Evolutionary conservation across 2,797 vertebrate genomes (phyloP), one percentile per base, ranked within the genome.

Genomic region (Ptychadena robeensis): DNA sequence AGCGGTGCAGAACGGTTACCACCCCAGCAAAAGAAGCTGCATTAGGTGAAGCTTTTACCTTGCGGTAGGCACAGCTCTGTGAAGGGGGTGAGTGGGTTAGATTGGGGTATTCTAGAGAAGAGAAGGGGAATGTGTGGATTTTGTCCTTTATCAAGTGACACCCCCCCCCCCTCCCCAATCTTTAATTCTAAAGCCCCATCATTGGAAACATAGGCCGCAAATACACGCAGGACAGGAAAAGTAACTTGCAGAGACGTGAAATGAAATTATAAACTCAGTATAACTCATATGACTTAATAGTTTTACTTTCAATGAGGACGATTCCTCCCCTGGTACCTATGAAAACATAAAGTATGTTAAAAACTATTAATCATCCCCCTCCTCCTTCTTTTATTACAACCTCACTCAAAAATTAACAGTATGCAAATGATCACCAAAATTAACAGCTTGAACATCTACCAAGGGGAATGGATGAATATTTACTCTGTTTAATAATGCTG

Each of bases 371-470:
- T 73, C 68, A 32, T 44, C 37, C 64, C 30, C 18, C 32, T 25
- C 61, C 75, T 48, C 2, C 65, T 63, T 31, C 30, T 78, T 57
- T 66, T 79, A 73, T 73, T 79, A 68, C 73, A 53, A 37, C 69
- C 57, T 66, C 44, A 40, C 32, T 83, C 28, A 67, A 73, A 61
- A 77, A 79, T 79, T 73, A 79, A 66, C 61, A 67, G 40, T 73
- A 83, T 83, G 82, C 63, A 79, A 83, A 83, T 83, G 25, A 83
- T 79, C 69, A 72, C 48, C 32, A 57, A 34, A 79, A 65, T 83
- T 83, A 83, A 79, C 76, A 66, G 44, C 59, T 22, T 27, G 75
- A 79, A 35, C 61, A 65, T 71, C 64, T 14, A 37, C 77, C 77
- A 59, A 14, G 12, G 75, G 82, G 82, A 28, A 63, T 31, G 9